Evolutionary conservation across 2,888 invertebrate genomes (phyloP), one percentile per base, ranked within the genome.

Genomic region (Marasmarcha lunaedactyla): DNA sequence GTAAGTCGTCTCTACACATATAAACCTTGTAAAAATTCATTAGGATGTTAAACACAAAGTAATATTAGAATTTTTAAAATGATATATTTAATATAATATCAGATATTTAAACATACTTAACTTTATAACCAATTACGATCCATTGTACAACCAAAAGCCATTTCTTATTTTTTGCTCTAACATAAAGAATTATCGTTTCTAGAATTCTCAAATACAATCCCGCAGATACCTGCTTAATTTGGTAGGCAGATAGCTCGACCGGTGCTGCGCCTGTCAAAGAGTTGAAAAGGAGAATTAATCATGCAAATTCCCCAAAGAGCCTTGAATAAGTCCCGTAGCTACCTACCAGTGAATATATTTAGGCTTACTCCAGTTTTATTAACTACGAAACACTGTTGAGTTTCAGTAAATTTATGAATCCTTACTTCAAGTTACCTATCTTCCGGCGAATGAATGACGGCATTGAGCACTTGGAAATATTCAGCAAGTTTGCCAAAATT

Each of bases 401-500:
- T 11, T 30, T 30, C 20, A 20, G 20, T 3, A 5, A 30, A 30
- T 30, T 30, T 30, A 7, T 9, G 30, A 11, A 9, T 11, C 4
- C 11, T 3, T n/a, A 30, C 10, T 30, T 30, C 10, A 30, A 4
- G 11, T 9, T 30, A 3, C 30, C 2, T 30, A n/a, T n/a, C n/a
- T n/a, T n/a, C n/a, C n/a, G n/a, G n/a, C n/a, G n/a, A n/a, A n/a
- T n/a, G 10, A 30, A 63, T 63, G 57, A 47, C 50, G 44, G 44
- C 54, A 47, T 57, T 52, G 55, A 52, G 11, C 30, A 30, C 6
- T 9, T 5, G 5, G 11, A 30, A 30, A 7, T 30, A 11, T 30
- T 7, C 4, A 30, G 30, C n/a, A 30, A 35, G 38, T 20, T 12
- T 34, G 33, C 35, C 14, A 10, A 55, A 43, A 47, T 43, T 40